Evolutionary conservation across 92 coral and sea anemone species (phyloP), one percentile per base, ranked within the genome.

Genomic region (Galaxea fascicularis): DNA sequence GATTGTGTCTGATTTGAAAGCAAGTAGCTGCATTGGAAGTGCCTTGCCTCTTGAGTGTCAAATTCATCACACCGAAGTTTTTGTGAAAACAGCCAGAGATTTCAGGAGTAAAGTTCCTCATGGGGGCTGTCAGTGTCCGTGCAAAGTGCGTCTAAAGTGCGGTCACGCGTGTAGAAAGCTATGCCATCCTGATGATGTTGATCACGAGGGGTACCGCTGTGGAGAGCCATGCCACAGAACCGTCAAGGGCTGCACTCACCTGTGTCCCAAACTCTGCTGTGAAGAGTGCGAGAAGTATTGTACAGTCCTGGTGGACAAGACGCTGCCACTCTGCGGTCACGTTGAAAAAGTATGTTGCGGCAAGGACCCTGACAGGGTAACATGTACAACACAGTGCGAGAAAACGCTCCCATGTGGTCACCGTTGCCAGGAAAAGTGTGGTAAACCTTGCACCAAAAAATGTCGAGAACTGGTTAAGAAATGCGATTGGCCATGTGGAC

Each of bases 161-260:
- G 85, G 85, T 10, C 85, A 80, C 30, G 67, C 49, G 16, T 80
- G 85, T 45, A 51, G 4, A 26, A 21, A 4, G 53, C 9, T 10
- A 8, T 80, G 85, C 26, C 74, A 80, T 30, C 85, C 85, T 0
- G 14, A 7, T n/a, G 85, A 80, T 82, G n/a, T 87, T 77, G 53
- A 82, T 71, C 83, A 78, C 8, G 66, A 28, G 71, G 29, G 78
- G 16, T 90, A 84, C 83, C 64, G 69, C 30, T 80, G 85, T 24
- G 18, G 35, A 3, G 65, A 80, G 49, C 66, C 83, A 0, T 95
- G 98, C 60, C 52, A 52, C 4, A 89, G 57, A 31, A 72, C n/a
- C 56, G 57, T 89, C 27, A 63, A 21, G 1, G 95, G 95, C 14
- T 93, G 96, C 44, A 29, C 63, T 44, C 98, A 95, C 84, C 73